A percentile compares a stretch with the other conserved stretches of the same genome.
Evolutionary conservation across 2,888 invertebrate genomes (phyloP).

Genomic region (Spilarctia lutea): DNA sequence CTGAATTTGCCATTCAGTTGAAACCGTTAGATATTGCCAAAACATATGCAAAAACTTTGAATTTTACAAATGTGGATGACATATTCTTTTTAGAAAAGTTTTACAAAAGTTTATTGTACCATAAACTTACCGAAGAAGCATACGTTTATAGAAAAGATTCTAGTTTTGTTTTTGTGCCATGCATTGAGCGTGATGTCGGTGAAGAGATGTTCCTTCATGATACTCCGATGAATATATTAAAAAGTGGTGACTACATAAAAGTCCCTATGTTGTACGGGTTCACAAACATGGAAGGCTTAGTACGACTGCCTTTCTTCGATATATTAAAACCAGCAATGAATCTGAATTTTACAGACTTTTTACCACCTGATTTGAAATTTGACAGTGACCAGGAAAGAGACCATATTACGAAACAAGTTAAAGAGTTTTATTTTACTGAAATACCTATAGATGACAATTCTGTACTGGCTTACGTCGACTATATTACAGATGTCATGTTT

Average conservation of each 20-base stretch:
- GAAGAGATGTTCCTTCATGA: constrained; percentile 11
- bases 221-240: constrained; percentile 7
- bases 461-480: constrained; percentile 4
- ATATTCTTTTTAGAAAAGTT: constrained; percentile 10
- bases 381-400: constrained; percentile 2
- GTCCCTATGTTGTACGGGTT: constrained; percentile 16
- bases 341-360: constrained; percentile 11
- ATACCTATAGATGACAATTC: background rate
- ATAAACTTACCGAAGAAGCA: constrained; percentile 5
- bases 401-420: background rate
- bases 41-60: constrained; percentile 7
- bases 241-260: constrained; percentile 5
- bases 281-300: constrained; percentile 13
- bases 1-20: constrained; percentile 8
- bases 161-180: constrained; percentile 13
- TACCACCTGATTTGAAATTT: constrained; percentile 12
- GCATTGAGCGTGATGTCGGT: constrained; percentile 9
- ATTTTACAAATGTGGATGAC: constrained; percentile 8
- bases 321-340: constrained; percentile 10
- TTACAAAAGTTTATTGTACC: constrained; percentile 3
- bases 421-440: constrained; percentile 10
- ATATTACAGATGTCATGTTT: constrained; percentile 15
- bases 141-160: constrained; percentile 2
- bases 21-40: constrained; percentile 11
- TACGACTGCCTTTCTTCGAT: background rate